These are phyloP conservation scores for Plectrocnemia conspersa DNA, from an alignment of 1,140 invertebrate genomes.

Conservation along the genomic window DNA sequence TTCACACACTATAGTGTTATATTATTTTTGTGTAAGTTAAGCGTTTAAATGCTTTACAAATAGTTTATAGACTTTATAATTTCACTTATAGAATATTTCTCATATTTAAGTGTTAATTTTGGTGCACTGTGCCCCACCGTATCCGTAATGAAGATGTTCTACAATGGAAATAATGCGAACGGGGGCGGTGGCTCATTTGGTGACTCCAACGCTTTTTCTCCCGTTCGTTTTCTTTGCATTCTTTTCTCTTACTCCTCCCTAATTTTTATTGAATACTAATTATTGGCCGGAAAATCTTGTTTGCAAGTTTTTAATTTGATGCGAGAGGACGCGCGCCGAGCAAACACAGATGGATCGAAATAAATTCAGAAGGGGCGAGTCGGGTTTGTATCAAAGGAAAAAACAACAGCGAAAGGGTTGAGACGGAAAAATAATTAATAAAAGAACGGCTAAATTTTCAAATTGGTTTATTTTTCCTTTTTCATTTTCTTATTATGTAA, in stretches of 20 bases:
- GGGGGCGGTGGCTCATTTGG: slow-evolving; percentile 24
- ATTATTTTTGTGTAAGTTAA: too few relatives aligned
- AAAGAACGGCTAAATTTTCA: slow-evolving; percentile 31
- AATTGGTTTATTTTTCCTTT: slow-evolving; percentile 34
- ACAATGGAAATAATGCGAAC: slow-evolving; percentile 22
- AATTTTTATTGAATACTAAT: slow-evolving; percentile 35
- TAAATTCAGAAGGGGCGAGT: slow-evolving; percentile 23
- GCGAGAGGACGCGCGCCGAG: slow-evolving; percentile 14
- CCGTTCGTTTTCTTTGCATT: not conserved
- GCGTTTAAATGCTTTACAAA: too few relatives aligned
- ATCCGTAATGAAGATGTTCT: slow-evolving; percentile 27
- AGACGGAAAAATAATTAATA: slow-evolving; percentile 30
- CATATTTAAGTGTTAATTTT: too few relatives aligned
- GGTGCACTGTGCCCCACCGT: not conserved
- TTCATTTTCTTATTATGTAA: slow-evolving; percentile 34
- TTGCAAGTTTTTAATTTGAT: slow-evolving; percentile 33
- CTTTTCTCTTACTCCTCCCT: slow-evolving; percentile 5
- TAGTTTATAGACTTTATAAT: too few relatives aligned
- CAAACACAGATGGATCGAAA: slow-evolving; percentile 23
- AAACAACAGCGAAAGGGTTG: slow-evolving; percentile 13
- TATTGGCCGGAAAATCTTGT: slow-evolving; percentile 34
- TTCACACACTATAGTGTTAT: too few relatives aligned
- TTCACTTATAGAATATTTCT: too few relatives aligned
- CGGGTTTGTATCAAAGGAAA: slow-evolving; percentile 21
- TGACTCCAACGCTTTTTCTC: slow-evolving; percentile 2